Evolutionary conservation across 2,113 vertebrate genomes (phyloP).

Genomic region (Turdus rufiventris): DNA sequence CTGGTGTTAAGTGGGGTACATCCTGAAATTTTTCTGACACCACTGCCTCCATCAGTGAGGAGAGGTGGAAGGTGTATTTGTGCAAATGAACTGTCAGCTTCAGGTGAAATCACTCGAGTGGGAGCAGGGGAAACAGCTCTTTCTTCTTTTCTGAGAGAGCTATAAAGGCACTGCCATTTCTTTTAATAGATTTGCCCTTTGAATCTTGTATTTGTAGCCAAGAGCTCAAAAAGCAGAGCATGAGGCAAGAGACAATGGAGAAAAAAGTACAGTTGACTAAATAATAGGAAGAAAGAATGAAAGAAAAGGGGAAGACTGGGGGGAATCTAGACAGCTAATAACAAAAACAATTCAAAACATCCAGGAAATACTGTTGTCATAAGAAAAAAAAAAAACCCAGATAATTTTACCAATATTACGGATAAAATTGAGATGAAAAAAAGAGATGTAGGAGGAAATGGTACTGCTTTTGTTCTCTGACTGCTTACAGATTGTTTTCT

Average conservation of each 20-base stretch:
- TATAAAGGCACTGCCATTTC: conserved; percentile 14
- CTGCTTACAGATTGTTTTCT: neutral
- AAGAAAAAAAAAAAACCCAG: neutral
- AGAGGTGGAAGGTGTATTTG: neutral
- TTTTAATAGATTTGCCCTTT: conserved; percentile 40
- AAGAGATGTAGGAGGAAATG: neutral
- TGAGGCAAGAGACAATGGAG: neutral
- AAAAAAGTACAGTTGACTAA: neutral
- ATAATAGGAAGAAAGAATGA: neutral
- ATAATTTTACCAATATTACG: neutral
- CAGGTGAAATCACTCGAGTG: neutral
- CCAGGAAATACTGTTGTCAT: neutral
- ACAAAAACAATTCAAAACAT: neutral
- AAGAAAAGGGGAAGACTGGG: neutral
- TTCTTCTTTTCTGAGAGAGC: neutral
- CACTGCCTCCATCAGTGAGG: neutral
- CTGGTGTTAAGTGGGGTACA: too few relatives aligned
- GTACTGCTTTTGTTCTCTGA: neutral
- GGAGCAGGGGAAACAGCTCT: neutral
- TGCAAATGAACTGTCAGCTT: neutral
- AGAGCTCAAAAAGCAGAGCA: neutral
- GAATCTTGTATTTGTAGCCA: neutral
- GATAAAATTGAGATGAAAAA: neutral
- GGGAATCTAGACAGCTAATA: neutral
- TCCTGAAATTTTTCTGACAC: neutral